Percentiles rank a stretch among this genome's conserved stretches.
These are phyloP conservation scores for Beris morrisii DNA, from an alignment of 2,888 invertebrate genomes.

Conservation along the genomic window DNA sequence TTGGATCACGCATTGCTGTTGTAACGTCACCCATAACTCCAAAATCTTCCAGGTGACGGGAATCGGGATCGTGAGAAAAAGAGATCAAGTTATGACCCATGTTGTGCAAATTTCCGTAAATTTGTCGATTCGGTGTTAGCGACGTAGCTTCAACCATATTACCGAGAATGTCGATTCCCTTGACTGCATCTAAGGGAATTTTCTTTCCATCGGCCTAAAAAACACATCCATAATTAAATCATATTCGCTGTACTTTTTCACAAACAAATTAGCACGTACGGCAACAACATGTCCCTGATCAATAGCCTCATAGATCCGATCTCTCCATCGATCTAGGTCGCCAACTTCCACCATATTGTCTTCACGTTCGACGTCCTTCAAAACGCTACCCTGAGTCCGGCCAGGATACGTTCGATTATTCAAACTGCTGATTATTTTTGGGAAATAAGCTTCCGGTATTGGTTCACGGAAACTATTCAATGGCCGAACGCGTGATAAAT, in stretches of 20 bases:
- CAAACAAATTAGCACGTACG: constrained; percentile 54
- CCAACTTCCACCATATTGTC: constrained; percentile 60
- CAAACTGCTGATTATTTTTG: constrained; percentile 71
- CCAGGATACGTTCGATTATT: constrained; percentile 74
- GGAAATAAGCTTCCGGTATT: constrained; percentile 78
- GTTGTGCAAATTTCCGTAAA: constrained; percentile 82
- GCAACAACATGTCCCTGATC: constrained; percentile 66
- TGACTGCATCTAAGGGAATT: constrained; percentile 52
- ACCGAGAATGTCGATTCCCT: constrained; percentile 77
- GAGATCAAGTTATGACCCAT: constrained; percentile 78
- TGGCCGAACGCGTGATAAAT: constrained; percentile 64
- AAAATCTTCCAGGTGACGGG: constrained; percentile 68
- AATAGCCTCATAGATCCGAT: constrained; percentile 73
- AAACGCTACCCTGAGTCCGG: constrained; percentile 62
- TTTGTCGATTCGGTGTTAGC: constrained; percentile 66
- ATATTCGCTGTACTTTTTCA: constrained; percentile 1
- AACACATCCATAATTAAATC: background rate
- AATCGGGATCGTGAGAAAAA: constrained; percentile 78
- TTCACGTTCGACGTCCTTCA: constrained; percentile 68
- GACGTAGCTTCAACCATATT: constrained; percentile 75
- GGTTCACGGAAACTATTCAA: constrained; percentile 70
- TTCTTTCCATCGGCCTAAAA: constrained; percentile 17
- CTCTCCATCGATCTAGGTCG: constrained; percentile 74
- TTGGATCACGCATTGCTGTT: constrained; percentile 83
- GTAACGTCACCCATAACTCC: constrained; percentile 80